Evolutionary conservation across 2,888 invertebrate genomes (phyloP).

Genomic region (Adineta ricciae): DNA sequence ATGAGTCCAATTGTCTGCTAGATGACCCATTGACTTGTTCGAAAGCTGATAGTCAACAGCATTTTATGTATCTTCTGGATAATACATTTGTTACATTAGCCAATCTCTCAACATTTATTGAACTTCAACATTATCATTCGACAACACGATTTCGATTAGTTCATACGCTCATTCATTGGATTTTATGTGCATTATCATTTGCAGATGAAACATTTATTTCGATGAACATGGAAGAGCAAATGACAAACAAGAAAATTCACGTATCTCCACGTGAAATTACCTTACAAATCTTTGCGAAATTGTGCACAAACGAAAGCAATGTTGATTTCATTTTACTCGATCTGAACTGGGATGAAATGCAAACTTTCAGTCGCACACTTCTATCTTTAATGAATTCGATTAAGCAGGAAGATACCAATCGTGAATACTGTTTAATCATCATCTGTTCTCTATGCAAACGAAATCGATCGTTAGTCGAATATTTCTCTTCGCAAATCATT

Average conservation of each 20-base stretch:
- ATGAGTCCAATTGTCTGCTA: too few species aligned
- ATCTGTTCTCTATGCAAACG: background rate
- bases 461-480: background rate
- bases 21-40: background rate
- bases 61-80: background rate
- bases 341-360: background rate
- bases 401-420: background rate
- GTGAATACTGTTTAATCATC: background rate
- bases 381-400: background rate
- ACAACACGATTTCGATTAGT: background rate
- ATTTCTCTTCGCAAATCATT: background rate
- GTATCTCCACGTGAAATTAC: background rate
- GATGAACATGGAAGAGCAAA: background rate
- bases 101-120: background rate
- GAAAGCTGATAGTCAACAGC: background rate
- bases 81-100: background rate
- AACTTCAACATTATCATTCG: background rate
- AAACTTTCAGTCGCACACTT: background rate
- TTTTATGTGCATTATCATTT: background rate
- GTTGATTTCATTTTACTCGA: background rate
- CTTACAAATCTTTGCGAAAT: background rate
- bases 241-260: background rate
- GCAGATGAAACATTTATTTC: background rate
- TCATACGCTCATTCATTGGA: background rate
- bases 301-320: background rate